These are phyloP conservation scores for Lucilia sericata DNA, from an alignment of 1,140 invertebrate species.

Conservation along the genomic window DNA sequence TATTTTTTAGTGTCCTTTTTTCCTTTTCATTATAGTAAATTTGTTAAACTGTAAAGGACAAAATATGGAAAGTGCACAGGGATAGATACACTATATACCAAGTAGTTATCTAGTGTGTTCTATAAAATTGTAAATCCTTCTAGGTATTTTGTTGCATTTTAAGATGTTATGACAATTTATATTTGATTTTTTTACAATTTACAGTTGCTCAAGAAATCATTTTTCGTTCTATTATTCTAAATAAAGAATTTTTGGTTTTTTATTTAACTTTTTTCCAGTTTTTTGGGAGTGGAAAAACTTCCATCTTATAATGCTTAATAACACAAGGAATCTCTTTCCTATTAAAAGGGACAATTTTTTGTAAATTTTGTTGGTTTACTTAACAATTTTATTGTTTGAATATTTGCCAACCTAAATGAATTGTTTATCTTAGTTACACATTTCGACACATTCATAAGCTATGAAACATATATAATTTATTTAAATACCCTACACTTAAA, in stretches of 20 bases:
- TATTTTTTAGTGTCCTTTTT: neutral
- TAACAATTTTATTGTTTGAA: neutral
- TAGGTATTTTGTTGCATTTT: slow-evolving; percentile 15
- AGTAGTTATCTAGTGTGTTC: neutral
- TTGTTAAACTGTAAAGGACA: neutral
- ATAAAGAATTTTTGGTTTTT: neutral
- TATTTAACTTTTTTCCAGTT: neutral
- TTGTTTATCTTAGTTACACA: slow-evolving; percentile 25
- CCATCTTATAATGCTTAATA: no score
- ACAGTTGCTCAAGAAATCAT: neutral
- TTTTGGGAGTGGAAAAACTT: neutral
- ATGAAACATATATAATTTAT: neutral
- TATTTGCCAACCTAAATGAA: slow-evolving; percentile 39
- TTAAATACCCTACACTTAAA: neutral
- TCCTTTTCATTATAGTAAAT: neutral
- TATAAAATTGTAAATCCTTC: neutral
- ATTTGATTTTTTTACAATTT: slow-evolving; percentile 19
- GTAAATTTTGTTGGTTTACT: no score
- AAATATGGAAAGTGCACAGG: neutral
- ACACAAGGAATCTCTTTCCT: no score
- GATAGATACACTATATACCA: neutral
- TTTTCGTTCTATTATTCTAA: neutral
- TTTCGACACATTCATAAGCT: neutral
- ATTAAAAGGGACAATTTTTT: no score
- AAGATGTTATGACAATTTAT: slow-evolving; percentile 38